Percentiles rank a stretch among this genome's conserved stretches.
phyloP scores from a whole-genome alignment of 1,140 invertebrate species.

The Nomia melanderi region DNA sequence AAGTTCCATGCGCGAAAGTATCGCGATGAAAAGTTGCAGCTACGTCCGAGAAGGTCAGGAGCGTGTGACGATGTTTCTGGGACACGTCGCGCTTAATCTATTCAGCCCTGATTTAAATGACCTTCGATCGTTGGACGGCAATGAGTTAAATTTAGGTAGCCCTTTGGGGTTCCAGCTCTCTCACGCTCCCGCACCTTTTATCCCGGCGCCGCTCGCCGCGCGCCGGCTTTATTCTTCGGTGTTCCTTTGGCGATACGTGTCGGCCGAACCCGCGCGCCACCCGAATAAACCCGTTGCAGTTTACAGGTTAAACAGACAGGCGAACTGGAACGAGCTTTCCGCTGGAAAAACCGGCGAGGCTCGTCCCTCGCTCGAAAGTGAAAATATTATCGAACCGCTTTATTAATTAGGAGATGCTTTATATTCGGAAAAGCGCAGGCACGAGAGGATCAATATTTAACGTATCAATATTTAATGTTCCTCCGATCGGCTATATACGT shows the following conservation, averaged over 20 bases:
- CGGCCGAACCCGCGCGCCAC: slow-evolving; percentile 17
- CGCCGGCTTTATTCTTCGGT: slow-evolving; percentile 22
- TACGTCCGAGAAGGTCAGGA: slow-evolving; percentile 25
- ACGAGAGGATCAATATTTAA: no score
- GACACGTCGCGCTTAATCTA: slow-evolving; percentile 41
- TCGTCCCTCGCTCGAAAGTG: no score
- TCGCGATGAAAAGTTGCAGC: slow-evolving; percentile 6
- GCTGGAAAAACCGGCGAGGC: no score
- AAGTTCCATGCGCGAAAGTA: not conserved
- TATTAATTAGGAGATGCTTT: no score
- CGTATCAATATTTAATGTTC: no score
- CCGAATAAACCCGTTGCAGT: slow-evolving; percentile 18
- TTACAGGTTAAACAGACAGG: no score
- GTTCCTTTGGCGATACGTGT: slow-evolving; percentile 15
- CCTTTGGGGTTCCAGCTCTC: slow-evolving; percentile 30
- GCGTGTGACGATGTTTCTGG: slow-evolving; percentile 34
- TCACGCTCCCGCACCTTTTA: slow-evolving; percentile 19
- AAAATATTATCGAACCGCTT: no score
- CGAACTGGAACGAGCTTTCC: no score
- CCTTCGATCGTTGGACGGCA: slow-evolving; percentile 41
- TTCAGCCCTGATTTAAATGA: slow-evolving; percentile 42
- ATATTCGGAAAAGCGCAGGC: no score
- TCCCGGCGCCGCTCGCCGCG: not conserved
- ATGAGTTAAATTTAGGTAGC: slow-evolving; percentile 50
- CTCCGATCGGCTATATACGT: no score